Percentiles rank a stretch among this genome's conserved stretches.
phyloP scores from a whole-genome alignment of 1,140 invertebrate species.

The Ooceraea biroi region DNA sequence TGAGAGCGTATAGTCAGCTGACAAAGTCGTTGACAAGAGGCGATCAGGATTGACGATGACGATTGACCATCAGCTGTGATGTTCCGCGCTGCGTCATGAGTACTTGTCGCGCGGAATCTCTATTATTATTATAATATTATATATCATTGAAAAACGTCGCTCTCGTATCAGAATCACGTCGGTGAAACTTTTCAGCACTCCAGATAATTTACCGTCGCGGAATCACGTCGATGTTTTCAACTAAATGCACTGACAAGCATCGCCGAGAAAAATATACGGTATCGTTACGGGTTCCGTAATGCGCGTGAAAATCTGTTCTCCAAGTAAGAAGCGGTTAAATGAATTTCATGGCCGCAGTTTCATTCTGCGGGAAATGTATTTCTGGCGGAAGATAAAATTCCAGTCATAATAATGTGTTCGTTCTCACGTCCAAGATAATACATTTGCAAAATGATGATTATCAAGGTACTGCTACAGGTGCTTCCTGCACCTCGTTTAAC shows the following conservation, averaged over 20 bases:
- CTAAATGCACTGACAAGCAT: background rate
- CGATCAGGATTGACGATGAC: background rate
- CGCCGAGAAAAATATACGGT: background rate
- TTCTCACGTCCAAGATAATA: background rate
- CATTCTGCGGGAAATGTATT: background rate
- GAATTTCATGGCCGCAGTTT: conserved; percentile 16
- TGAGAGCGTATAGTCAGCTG: conserved; percentile 24
- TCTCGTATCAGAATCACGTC: background rate
- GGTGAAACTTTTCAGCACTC: background rate
- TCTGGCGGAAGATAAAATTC: conserved; percentile 5
- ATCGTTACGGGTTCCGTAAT: background rate
- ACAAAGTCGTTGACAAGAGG: background rate
- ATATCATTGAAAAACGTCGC: background rate
- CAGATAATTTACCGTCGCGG: background rate
- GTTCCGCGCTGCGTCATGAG: background rate
- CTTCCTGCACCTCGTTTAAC: background rate
- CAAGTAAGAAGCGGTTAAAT: conserved; percentile 13
- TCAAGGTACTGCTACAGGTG: background rate
- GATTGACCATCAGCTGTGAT: background rate
- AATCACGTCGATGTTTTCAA: background rate
- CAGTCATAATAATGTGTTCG: background rate
- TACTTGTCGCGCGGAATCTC: background rate
- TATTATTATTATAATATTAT: background rate
- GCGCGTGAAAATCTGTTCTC: background rate
- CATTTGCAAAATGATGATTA: background rate